These are phyloP conservation scores for Perognathus longimembris DNA, from an alignment of 2,113 vertebrate genomes.

Conservation along the genomic window DNA sequence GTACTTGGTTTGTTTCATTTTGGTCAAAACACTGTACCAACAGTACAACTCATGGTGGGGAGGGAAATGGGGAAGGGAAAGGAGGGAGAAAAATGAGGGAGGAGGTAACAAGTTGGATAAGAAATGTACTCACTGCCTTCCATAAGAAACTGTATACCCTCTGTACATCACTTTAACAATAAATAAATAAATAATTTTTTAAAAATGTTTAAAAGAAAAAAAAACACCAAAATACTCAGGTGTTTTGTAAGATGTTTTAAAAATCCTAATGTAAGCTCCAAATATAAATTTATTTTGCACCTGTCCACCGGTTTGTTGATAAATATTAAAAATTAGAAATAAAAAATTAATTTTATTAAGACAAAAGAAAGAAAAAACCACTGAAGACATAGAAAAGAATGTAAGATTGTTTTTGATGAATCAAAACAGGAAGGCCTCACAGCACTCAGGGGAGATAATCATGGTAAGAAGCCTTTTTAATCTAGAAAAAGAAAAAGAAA, in stretches of 20 bases:
- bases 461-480: background rate
- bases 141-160: too few relatives aligned
- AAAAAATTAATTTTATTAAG: constrained; percentile 52
- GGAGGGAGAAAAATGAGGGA: too few relatives aligned
- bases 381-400: background rate
- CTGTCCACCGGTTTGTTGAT: constrained; percentile 33
- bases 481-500: background rate
- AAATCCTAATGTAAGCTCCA: constrained; percentile 52
- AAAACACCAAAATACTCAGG: constrained; percentile 52
- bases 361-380: too few relatives aligned
- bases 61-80: too few relatives aligned
- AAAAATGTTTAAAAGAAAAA: too few relatives aligned
- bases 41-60: too few relatives aligned
- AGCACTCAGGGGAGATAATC: background rate
- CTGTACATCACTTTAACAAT: too few relatives aligned
- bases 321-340: constrained; percentile 45
- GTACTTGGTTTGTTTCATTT: background rate
- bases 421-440: background rate
- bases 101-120: too few relatives aligned
- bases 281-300: constrained; percentile 58
- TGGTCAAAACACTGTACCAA: background rate
- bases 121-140: too few relatives aligned
- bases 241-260: constrained; percentile 47
- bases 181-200: too few relatives aligned
- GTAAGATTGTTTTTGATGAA: background rate